Evolutionary conservation across 2,888 invertebrate species (phyloP).

Genomic region (Drosophila kambysellisi): DNA sequence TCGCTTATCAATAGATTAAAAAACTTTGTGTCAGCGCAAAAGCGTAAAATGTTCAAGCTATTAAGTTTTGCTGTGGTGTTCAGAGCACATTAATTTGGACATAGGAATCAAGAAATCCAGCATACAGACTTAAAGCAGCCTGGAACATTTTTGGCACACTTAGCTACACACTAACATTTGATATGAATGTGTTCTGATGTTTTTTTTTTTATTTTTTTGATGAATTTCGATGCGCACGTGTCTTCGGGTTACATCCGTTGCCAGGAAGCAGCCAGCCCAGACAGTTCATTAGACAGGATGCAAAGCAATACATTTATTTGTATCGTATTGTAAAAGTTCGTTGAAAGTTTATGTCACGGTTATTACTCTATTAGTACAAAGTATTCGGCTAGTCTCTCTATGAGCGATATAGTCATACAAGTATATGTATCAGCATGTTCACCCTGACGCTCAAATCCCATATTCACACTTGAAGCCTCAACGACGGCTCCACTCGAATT

Average conservation of each 20-base stretch:
- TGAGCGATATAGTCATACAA: slow-evolving; percentile 59
- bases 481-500: slow-evolving; percentile 41
- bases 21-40: slow-evolving; percentile 49
- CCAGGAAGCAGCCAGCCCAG: slow-evolving; percentile 52
- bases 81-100: slow-evolving; percentile 16
- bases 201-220: slow-evolving; percentile 50
- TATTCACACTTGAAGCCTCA: background rate
- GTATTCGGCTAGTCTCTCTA: slow-evolving; percentile 41
- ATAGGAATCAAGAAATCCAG: slow-evolving; percentile 9
- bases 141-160: slow-evolving; percentile 15
- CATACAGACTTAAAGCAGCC: slow-evolving; percentile 9
- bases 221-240: slow-evolving; percentile 65
- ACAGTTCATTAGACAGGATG: slow-evolving; percentile 65
- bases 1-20: slow-evolving; percentile 64
- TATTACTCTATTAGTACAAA: slow-evolving; percentile 66
- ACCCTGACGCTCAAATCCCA: background rate
- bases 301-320: slow-evolving; percentile 35
- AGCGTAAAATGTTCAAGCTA: slow-evolving; percentile 37
- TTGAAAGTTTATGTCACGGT: slow-evolving; percentile 35
- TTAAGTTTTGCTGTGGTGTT: slow-evolving; percentile 36
- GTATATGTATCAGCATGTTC: slow-evolving; percentile 10
- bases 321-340: slow-evolving; percentile 25
- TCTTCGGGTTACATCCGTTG: slow-evolving; percentile 57
- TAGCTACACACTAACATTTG: background rate
- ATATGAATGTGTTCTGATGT: slow-evolving; percentile 1